Evolutionary conservation across 2,113 vertebrate species (phyloP).

Genomic region (Aphyosemion australe): DNA sequence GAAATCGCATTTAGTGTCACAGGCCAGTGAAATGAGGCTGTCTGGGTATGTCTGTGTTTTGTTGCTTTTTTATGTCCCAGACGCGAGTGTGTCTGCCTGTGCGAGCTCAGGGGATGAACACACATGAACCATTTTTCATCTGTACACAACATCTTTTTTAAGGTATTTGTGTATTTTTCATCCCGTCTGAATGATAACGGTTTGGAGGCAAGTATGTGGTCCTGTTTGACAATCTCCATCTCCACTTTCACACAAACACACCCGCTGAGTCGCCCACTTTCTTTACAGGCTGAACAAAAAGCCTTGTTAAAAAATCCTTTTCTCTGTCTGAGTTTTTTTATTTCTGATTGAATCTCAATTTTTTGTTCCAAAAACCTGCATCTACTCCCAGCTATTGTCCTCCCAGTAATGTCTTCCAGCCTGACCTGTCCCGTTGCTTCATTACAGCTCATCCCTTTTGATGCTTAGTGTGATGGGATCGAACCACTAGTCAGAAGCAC

Average conservation of each 20-base stretch:
- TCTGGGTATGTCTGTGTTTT: conserved; percentile 32
- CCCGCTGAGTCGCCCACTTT: no score
- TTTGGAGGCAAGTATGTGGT: not conserved
- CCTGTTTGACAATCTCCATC: conserved; percentile 1
- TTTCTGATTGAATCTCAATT: not conserved
- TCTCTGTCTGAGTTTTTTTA: not conserved
- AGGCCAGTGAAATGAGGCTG: conserved; percentile 57
- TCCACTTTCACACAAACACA: not conserved
- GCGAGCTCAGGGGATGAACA: conserved; percentile 4
- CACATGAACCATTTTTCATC: conserved; percentile 19
- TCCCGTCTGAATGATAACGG: conserved; percentile 19
- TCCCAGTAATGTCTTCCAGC: conserved; percentile 16
- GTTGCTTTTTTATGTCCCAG: conserved; percentile 4
- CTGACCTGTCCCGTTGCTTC: conserved; percentile 24
- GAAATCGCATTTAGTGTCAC: conserved; percentile 71
- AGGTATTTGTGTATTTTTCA: conserved; percentile 15
- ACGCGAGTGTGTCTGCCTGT: not conserved
- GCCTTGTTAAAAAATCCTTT: not conserved
- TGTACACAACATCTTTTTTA: not conserved
- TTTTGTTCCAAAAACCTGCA: not conserved
- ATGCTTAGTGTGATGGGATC: conserved; percentile 32
- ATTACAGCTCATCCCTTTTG: conserved; percentile 27
- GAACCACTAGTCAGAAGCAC: conserved; percentile 49
- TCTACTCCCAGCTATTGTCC: not conserved
- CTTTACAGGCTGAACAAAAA: no score